A percentile compares a stretch with the other conserved stretches of the same genome.
phyloP scores from a whole-genome alignment of 2,888 invertebrate species.

The Caenorhabditis angaria region DNA sequence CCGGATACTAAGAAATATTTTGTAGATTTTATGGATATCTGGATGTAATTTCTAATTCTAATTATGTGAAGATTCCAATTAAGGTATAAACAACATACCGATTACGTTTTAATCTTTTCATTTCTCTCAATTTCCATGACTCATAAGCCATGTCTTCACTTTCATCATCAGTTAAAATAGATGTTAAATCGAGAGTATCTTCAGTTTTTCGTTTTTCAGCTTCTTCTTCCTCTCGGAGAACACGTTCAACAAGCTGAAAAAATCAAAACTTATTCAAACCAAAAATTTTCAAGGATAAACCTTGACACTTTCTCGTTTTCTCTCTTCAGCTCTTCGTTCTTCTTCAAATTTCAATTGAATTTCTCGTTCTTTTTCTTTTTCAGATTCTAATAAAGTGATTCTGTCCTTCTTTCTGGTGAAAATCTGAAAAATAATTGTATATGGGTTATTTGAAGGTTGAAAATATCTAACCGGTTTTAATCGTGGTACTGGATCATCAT shows the following conservation, averaged over 20 bases:
- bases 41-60: no score
- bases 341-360: conserved; percentile 86
- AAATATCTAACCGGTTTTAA: conserved; percentile 74
- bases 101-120: conserved; percentile 93
- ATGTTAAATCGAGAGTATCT: conserved; percentile 65
- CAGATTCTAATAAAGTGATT: conserved; percentile 92
- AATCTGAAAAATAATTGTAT: conserved; percentile 19
- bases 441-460: background rate
- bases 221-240: conserved; percentile 80
- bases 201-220: conserved; percentile 77
- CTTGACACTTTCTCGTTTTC: conserved; percentile 84
- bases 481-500: conserved; percentile 74
- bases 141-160: conserved; percentile 74
- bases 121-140: conserved; percentile 94
- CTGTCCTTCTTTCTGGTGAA: conserved; percentile 79
- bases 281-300: conserved; percentile 6
- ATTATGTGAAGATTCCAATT: no score
- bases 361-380: conserved; percentile 85
- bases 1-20: no score
- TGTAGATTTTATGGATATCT: no score
- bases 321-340: conserved; percentile 86
- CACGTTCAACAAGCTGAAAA: conserved; percentile 76
- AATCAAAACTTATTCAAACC: conserved; percentile 1
- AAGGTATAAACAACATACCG: no score
- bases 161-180: conserved; percentile 71